phyloP scores from a whole-genome alignment of 2,797 vertebrate species.

The Peromyscus nudipes region DNA sequence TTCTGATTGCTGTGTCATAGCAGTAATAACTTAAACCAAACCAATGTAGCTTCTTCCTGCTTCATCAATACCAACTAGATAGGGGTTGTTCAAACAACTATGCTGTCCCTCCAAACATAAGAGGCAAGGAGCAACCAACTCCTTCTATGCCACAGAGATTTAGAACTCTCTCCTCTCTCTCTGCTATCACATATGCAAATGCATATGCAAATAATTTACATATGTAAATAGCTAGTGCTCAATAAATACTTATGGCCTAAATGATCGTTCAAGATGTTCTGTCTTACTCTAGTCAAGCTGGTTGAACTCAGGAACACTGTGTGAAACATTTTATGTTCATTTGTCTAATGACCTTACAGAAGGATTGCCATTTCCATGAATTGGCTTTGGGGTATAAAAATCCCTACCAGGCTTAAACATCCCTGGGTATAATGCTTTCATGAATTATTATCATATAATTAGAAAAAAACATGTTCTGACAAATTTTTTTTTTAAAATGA shows the following conservation, averaged over 20 bases:
- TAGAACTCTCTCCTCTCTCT: background rate
- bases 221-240: background rate
- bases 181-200: background rate
- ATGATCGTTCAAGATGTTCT: background rate
- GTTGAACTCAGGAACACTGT: constrained; percentile 1
- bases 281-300: background rate
- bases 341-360: constrained; percentile 8
- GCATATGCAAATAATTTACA: background rate
- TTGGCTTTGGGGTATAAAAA: background rate
- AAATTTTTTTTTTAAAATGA: background rate
- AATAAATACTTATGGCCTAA: background rate
- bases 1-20: background rate
- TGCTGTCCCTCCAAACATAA: background rate
- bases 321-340: constrained; percentile 20
- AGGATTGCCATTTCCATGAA: constrained; percentile 26
- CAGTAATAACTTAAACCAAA: constrained; percentile 7
- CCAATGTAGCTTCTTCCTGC: background rate
- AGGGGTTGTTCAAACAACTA: background rate
- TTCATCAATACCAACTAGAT: background rate
- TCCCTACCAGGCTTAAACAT: background rate
- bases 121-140: background rate
- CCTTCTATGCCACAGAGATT: background rate
- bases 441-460: background rate
- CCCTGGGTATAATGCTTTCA: background rate
- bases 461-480: background rate